A percentile compares a stretch with the other conserved stretches of the same genome.
phyloP scores from a whole-genome alignment of 2,888 invertebrate genomes.

The Cactoblastis cactorum region DNA sequence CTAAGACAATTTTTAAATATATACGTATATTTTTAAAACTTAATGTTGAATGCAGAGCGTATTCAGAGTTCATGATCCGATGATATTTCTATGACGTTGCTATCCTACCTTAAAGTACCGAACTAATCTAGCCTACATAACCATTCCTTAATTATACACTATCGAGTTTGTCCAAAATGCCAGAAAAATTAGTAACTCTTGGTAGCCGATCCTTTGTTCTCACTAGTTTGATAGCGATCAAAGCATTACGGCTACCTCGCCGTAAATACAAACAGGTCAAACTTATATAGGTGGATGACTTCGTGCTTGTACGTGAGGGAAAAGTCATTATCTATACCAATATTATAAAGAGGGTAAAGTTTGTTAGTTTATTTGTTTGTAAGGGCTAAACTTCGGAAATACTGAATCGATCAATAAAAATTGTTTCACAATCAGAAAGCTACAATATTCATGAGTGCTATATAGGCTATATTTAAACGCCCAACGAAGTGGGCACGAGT shows the following conservation, averaged over 20 bases:
- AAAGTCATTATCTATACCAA: too few species aligned
- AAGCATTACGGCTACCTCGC: too few species aligned
- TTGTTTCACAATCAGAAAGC: too few species aligned
- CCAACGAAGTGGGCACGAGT: too few species aligned
- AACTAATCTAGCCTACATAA: slow-evolving; percentile 56
- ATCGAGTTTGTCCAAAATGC: slow-evolving; percentile 40
- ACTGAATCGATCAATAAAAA: too few species aligned
- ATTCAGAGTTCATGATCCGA: slow-evolving; percentile 34
- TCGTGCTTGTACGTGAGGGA: not conserved
- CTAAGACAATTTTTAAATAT: slow-evolving; percentile 26
- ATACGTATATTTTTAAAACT: slow-evolving; percentile 31
- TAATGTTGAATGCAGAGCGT: slow-evolving; percentile 26
- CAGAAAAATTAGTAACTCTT: slow-evolving; percentile 16
- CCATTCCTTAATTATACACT: slow-evolving; percentile 42
- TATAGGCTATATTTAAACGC: too few species aligned
- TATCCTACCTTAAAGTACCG: slow-evolving; percentile 53
- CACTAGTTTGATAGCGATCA: too few species aligned
- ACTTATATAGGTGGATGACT: not conserved
- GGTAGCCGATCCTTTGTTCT: slow-evolving; percentile 1
- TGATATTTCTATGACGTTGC: slow-evolving; percentile 72
- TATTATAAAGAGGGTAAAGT: too few species aligned
- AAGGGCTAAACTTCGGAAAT: too few species aligned
- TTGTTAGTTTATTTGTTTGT: too few species aligned
- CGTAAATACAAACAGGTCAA: slow-evolving; percentile 1
- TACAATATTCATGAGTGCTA: too few species aligned